A percentile compares a stretch with the other conserved stretches of the same genome.
phyloP scores from a whole-genome alignment of 2,888 invertebrate genomes.

The Microctonus hyperodae region DNA sequence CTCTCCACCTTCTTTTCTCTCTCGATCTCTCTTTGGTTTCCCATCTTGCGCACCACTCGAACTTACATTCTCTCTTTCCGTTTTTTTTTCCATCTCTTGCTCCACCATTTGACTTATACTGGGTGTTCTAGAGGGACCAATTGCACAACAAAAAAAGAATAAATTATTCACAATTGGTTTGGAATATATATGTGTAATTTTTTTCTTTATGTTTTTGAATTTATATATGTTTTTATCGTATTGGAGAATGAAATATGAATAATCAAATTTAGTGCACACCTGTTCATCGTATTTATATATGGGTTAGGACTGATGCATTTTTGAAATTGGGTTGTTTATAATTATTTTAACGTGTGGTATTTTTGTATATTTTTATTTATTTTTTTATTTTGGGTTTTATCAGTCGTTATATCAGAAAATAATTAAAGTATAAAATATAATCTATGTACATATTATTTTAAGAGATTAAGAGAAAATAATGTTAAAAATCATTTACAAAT shows the following conservation, averaged over 20 bases:
- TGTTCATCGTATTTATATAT: too few relatives aligned
- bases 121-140: slow-evolving; percentile 45
- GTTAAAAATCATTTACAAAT: too few relatives aligned
- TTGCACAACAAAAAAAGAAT: slow-evolving; percentile 16
- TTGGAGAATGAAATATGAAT: neutral
- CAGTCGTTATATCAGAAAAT: too few relatives aligned
- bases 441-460: too few relatives aligned
- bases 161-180: slow-evolving; percentile 14
- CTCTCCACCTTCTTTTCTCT: slow-evolving; percentile 48
- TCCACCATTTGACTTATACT: slow-evolving; percentile 43
- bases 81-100: slow-evolving; percentile 25
- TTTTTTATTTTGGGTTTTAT: too few relatives aligned
- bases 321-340: too few relatives aligned
- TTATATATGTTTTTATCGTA: neutral
- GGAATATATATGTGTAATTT: neutral
- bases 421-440: too few relatives aligned
- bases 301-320: too few relatives aligned
- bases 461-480: too few relatives aligned
- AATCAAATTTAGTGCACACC: too few relatives aligned
- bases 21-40: slow-evolving; percentile 55
- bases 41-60: slow-evolving; percentile 49
- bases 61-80: slow-evolving; percentile 10
- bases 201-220: neutral
- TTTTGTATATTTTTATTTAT: too few relatives aligned
- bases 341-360: too few relatives aligned